Percentiles rank a stretch among this genome's conserved stretches.
Evolutionary conservation across 2,888 invertebrate genomes (phyloP).

Genomic region (Nomada ferruginata): DNA sequence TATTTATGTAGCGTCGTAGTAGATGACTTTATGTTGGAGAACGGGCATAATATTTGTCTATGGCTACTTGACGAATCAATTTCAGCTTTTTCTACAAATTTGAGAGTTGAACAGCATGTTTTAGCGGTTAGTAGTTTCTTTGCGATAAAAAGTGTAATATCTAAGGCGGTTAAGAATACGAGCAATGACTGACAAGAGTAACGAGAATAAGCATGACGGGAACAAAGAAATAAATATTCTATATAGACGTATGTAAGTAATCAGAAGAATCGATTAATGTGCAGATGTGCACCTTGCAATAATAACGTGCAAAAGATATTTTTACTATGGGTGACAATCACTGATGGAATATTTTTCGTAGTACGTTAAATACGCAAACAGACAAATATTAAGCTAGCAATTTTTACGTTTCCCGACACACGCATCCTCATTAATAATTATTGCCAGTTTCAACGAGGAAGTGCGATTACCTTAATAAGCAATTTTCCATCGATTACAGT

Average conservation of each 20-base stretch:
- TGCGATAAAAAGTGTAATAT: too few relatives aligned
- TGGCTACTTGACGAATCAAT: background rate
- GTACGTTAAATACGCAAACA: background rate
- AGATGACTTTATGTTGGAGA: slow-evolving; percentile 18
- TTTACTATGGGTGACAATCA: background rate
- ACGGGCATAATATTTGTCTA: background rate
- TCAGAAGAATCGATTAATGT: background rate
- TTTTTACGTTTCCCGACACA: background rate
- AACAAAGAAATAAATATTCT: background rate
- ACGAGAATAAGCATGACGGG: too few relatives aligned
- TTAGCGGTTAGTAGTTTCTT: too few relatives aligned
- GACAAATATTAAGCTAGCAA: background rate
- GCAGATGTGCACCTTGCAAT: background rate
- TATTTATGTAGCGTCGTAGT: background rate
- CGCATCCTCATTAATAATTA: background rate
- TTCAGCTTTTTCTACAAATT: background rate
- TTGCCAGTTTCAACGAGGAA: background rate
- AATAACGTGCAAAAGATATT: background rate
- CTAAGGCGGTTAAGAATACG: too few relatives aligned
- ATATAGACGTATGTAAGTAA: too few relatives aligned
- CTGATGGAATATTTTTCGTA: background rate
- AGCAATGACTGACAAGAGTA: too few relatives aligned
- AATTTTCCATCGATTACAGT: background rate
- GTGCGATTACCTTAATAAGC: background rate
- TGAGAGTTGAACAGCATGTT: background rate